phyloP scores from a whole-genome alignment of 1,140 invertebrate species.

The Trachymyrmex cornetzi region DNA sequence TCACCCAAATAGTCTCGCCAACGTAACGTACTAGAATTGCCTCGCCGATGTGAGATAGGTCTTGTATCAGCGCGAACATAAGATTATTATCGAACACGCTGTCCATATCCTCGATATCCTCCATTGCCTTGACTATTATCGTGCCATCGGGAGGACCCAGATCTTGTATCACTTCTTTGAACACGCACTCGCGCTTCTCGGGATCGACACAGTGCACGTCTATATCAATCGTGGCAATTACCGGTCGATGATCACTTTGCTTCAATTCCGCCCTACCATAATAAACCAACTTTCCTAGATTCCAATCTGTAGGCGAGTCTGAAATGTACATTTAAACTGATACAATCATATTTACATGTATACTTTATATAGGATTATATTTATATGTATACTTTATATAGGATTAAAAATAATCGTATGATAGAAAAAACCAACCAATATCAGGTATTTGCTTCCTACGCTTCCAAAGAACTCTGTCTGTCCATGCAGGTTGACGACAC shows the following conservation, averaged over 20 bases:
- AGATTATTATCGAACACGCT: constrained; percentile 90
- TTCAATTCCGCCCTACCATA: constrained; percentile 98
- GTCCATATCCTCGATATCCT: constrained; percentile 84
- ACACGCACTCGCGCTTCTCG: constrained; percentile 91
- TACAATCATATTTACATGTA: constrained; percentile 15
- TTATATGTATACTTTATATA: constrained; percentile 11
- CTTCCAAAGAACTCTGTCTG: constrained; percentile 97
- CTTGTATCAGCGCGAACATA: constrained; percentile 90
- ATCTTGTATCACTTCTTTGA: constrained; percentile 94
- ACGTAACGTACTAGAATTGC: constrained; percentile 96
- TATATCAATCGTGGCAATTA: constrained; percentile 95
- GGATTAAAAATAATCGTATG: neutral
- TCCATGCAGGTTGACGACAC: constrained; percentile 98
- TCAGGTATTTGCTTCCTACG: constrained; percentile 91
- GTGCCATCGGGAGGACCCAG: constrained; percentile 98
- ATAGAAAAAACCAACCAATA: constrained; percentile 85
- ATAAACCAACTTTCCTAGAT: constrained; percentile 93
- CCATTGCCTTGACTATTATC: constrained; percentile 90
- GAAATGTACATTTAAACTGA: constrained; percentile 50
- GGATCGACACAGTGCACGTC: constrained; percentile 94
- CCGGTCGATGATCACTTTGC: constrained; percentile 99
- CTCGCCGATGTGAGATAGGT: constrained; percentile 93
- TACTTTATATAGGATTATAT: constrained; percentile 23
- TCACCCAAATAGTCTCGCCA: constrained; percentile 95
- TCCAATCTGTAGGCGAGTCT: constrained; percentile 88